These are phyloP conservation scores for Eleutherodactylus coqui DNA, from an alignment of 2,797 vertebrate species.

Conservation along the genomic window DNA sequence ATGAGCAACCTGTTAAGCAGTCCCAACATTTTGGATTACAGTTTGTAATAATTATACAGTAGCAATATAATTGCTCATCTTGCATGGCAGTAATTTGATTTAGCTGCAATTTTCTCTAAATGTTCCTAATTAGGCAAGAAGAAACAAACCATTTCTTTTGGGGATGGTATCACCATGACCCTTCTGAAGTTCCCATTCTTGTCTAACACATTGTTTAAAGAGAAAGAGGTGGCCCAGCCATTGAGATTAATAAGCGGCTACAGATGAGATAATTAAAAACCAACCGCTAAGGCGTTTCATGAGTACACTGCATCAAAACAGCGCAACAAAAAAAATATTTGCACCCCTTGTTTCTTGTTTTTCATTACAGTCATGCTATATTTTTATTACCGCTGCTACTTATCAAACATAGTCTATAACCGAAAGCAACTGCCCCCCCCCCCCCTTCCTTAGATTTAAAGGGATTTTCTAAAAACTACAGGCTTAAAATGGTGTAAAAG, in stretches of 20 bases:
- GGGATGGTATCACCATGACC: not conserved
- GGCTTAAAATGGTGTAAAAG: too few species aligned
- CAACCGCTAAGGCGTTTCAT: not conserved
- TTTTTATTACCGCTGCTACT: not conserved
- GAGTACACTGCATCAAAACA: not conserved
- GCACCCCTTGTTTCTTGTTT: not conserved
- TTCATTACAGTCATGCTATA: not conserved
- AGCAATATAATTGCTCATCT: not conserved
- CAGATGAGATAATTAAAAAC: not conserved
- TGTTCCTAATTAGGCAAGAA: not conserved
- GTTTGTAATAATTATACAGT: not conserved
- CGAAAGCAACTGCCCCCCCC: too few species aligned
- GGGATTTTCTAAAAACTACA: too few species aligned
- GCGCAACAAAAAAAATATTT: not conserved
- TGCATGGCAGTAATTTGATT: not conserved
- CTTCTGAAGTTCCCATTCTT: not conserved
- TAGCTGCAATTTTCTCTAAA: not conserved
- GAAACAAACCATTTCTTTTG: not conserved
- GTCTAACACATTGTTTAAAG: slow-evolving; percentile 4
- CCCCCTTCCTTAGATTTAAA: too few species aligned
- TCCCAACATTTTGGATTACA: not conserved
- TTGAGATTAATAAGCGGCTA: not conserved
- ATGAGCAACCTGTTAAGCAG: not conserved
- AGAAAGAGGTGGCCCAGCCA: not conserved
- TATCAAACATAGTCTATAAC: too few species aligned